Base-by-base conservation (phyloP, 2,888 invertebrate genomes). In the Nephrotoma appendiculata region DNA sequence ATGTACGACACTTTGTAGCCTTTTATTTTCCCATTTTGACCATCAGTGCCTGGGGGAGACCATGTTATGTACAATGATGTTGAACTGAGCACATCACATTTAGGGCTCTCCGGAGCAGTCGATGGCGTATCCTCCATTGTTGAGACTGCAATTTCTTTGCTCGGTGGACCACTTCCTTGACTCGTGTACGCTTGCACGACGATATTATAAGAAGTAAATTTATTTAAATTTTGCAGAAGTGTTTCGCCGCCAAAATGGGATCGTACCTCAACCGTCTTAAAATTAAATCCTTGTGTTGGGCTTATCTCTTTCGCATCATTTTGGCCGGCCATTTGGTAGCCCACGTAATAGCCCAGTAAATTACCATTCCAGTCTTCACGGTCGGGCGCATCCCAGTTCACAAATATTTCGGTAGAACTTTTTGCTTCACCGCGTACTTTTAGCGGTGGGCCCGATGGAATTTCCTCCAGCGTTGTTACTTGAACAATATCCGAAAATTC, bases 51-150 rank as follows among this genome's bases (percentile, higher is more conserved):
- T 41, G 97, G 97, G 19, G 96, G 95, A 89, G 96, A 96, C 97
- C 97, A 97, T 87, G 96, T 95, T 88, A 97, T 95, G 90, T 96
- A 95, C 88, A 97, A 94, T 88, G 96, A 96, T 91, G 96, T 96
- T 41, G 97, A 96, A 89, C 96, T 96, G 87, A 96, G 92, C 41
- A 97, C 95, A 87, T 95, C 95, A 91, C 97, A 97, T 88, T 95
- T 95, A 41, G 97, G 94, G 89, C 95, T 95, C 89, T 96, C 96
- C 4, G 97, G 97, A 31, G 97, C 95, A 86, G 95, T 94, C 89
- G 97, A 97, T 87, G 98, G 98, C 15, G 97, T 95, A 92, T 97
- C 97, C 93, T 97, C 97, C 92, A 96, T 93, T 87, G 97, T 97
- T 89, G 95, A 94, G 5, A 96, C 94, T 86, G 95, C 94, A 85